These are phyloP conservation scores for Pampusana beccarii DNA, from an alignment of 2,113 vertebrate species.

Conservation along the genomic window DNA sequence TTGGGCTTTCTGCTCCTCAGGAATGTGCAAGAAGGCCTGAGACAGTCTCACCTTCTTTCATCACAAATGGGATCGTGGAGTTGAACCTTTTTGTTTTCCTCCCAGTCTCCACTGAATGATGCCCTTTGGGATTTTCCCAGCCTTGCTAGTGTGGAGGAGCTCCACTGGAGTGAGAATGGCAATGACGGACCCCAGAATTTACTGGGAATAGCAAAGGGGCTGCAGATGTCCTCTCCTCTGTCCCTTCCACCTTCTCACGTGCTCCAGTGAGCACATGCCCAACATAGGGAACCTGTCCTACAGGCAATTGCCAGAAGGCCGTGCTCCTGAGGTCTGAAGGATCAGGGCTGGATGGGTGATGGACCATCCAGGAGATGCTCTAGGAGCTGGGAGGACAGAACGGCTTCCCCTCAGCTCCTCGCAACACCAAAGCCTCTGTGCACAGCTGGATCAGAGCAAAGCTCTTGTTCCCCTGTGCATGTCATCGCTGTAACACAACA, in stretches of 20 bases:
- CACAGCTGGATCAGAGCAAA: rapidly evolving
- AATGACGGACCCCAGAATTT: neutral
- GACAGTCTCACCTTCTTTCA: neutral
- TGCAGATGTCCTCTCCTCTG: neutral
- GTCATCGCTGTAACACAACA: rapidly evolving
- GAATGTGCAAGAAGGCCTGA: neutral
- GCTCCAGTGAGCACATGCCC: neutral
- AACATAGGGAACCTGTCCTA: rapidly evolving
- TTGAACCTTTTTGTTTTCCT: neutral
- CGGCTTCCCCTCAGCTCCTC: rapidly evolving
- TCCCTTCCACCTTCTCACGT: neutral
- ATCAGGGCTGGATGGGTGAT: neutral
- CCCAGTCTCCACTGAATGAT: rapidly evolving
- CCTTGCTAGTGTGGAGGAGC: neutral
- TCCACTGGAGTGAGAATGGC: neutral
- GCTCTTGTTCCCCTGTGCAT: rapidly evolving
- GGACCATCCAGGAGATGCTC: neutral
- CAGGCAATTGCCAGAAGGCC: neutral
- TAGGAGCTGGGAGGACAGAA: neutral
- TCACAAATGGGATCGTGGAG: neutral
- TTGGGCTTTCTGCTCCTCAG: neutral
- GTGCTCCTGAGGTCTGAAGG: neutral
- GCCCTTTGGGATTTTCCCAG: neutral
- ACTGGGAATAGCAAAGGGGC: neutral
- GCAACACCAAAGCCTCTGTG: neutral